A percentile compares a stretch with the other conserved stretches of the same genome.
phyloP scores from a whole-genome alignment of 37 sponge, comb jelly and placozoan genomes.

The Oscarella lobularis region DNA sequence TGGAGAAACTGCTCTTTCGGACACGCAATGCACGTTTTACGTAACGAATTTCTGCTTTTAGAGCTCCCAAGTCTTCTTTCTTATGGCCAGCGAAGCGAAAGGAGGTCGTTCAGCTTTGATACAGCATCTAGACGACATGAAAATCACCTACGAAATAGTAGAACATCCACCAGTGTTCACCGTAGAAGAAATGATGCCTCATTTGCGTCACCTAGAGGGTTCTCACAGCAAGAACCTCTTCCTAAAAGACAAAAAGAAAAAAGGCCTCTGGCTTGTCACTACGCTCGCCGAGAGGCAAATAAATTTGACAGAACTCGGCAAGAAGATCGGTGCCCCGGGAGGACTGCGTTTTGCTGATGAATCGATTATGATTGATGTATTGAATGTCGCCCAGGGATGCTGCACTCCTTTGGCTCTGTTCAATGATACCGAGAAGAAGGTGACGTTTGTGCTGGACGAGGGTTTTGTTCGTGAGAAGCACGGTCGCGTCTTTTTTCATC shows the following conservation, averaged over 20 bases:
- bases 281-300: not conserved
- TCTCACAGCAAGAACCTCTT: conserved; percentile 2
- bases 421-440: not conserved
- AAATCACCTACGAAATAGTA: not conserved
- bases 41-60: no score
- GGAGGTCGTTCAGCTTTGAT: not conserved
- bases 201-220: not conserved
- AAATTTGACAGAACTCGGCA: not conserved
- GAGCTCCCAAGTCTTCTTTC: no score
- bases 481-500: not conserved
- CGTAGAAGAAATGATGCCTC: conserved; percentile 1
- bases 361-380: not conserved
- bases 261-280: not conserved
- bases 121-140: not conserved
- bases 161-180: not conserved
- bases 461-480: not conserved
- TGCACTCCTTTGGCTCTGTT: not conserved
- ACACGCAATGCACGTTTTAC: no score
- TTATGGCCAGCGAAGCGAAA: no score
- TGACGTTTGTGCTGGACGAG: not conserved
- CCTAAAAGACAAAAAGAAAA: not conserved
- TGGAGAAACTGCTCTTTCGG: no score
- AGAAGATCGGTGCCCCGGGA: not conserved
- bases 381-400: conserved; percentile 1
- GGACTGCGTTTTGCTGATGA: not conserved